phyloP scores from a whole-genome alignment of 2,797 vertebrate species.

The Corythornis leucogaster region DNA sequence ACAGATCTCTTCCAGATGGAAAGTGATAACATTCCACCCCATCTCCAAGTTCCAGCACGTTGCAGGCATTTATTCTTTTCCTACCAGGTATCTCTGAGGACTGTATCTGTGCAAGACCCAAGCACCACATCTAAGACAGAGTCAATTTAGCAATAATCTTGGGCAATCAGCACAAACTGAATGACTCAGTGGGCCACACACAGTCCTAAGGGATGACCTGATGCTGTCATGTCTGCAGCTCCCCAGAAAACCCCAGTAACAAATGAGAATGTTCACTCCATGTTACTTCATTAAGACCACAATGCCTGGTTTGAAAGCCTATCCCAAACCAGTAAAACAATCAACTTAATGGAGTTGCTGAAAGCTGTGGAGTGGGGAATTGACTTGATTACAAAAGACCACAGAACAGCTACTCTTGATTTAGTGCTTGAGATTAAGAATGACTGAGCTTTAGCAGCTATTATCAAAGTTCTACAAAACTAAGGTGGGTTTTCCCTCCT shows the following conservation, averaged over 20 bases:
- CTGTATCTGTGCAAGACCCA: background rate
- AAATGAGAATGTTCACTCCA: background rate
- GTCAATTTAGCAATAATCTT: background rate
- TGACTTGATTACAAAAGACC: background rate
- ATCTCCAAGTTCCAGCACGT: background rate
- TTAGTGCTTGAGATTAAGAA: background rate
- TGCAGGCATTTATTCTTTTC: background rate
- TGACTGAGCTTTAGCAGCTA: background rate
- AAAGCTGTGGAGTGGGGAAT: background rate
- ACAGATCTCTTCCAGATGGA: background rate
- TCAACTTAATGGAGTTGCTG: background rate
- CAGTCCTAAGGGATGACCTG: background rate
- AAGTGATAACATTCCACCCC: background rate
- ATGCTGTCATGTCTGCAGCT: constrained; percentile 50
- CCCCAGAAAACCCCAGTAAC: background rate
- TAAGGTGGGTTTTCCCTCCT: background rate
- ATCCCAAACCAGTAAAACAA: background rate
- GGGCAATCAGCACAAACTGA: background rate
- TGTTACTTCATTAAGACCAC: background rate
- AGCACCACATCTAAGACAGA: background rate
- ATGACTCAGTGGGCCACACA: constrained; percentile 13
- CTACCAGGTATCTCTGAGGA: background rate
- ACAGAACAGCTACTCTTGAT: background rate
- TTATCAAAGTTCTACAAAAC: background rate
- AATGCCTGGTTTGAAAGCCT: background rate